These are phyloP conservation scores for Ochropacha duplaris DNA, from an alignment of 2,888 invertebrate species.

Conservation along the genomic window DNA sequence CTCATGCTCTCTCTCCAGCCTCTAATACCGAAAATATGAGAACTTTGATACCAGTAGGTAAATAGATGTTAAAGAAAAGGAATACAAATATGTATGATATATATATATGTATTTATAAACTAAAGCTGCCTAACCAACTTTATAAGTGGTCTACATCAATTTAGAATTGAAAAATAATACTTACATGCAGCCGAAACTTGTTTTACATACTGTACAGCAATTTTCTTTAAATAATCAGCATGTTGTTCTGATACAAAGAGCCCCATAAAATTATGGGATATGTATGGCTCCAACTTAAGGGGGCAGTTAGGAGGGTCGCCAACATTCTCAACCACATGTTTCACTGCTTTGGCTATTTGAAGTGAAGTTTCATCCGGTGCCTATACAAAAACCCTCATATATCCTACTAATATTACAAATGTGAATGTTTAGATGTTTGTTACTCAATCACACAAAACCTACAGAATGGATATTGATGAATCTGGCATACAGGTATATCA, in stretches of 20 bases:
- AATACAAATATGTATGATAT: no score
- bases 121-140: neutral
- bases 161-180: conserved; percentile 41
- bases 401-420: neutral
- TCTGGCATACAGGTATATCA: no score
- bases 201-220: conserved; percentile 91
- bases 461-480: no score
- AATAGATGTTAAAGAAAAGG: no score
- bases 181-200: conserved; percentile 90
- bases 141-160: neutral
- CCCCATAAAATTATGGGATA: conserved; percentile 95
- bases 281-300: conserved; percentile 90
- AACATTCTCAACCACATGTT: conserved; percentile 88
- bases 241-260: conserved; percentile 92
- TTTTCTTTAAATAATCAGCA: conserved; percentile 90
- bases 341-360: conserved; percentile 87
- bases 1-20: no score
- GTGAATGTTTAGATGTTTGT: no score
- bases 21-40: no score
- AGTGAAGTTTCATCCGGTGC: conserved; percentile 89
- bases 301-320: conserved; percentile 86
- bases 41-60: no score
- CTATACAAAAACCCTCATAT: conserved; percentile 59
- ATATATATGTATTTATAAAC: no score
- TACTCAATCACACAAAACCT: no score